A percentile compares a stretch with the other conserved stretches of the same genome.
These are phyloP conservation scores for Cylindroiulus punctatus DNA, from an alignment of 2,888 invertebrate genomes.

Conservation along the genomic window DNA sequence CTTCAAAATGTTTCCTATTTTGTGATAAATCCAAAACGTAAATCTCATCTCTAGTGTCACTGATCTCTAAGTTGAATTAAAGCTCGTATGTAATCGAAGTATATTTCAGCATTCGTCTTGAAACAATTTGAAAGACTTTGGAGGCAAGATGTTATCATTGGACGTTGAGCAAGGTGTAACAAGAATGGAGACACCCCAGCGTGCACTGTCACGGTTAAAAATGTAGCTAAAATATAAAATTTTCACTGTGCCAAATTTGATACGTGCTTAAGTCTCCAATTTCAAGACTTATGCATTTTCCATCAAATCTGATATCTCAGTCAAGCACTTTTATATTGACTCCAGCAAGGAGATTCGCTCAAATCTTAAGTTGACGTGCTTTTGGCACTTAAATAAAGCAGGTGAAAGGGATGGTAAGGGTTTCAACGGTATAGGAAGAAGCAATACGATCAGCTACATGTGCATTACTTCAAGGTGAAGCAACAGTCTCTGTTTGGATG, in stretches of 20 bases:
- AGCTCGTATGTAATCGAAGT: too few species aligned
- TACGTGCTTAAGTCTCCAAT: too few species aligned
- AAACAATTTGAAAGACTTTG: too few species aligned
- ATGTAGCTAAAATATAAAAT: background rate
- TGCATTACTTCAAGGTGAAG: background rate
- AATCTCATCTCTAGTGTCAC: too few species aligned
- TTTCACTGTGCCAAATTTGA: background rate
- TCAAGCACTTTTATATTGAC: background rate
- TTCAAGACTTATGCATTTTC: background rate
- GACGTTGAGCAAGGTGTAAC: too few species aligned
- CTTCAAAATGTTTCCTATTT: too few species aligned
- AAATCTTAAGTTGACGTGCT: background rate
- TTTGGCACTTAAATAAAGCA: background rate
- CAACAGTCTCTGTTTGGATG: constrained; percentile 9
- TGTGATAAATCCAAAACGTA: too few species aligned
- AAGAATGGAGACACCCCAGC: constrained; percentile 1
- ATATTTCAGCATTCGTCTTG: too few species aligned
- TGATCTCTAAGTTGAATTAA: too few species aligned
- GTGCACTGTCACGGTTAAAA: background rate
- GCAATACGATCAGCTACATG: background rate
- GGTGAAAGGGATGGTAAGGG: background rate
- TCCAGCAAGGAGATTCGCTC: background rate
- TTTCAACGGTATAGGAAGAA: background rate
- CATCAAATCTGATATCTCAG: background rate
- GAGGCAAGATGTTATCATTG: background rate